These are phyloP conservation scores for Corella eumyota DNA, from an alignment of 23 tunicate genomes.

Conservation along the genomic window DNA sequence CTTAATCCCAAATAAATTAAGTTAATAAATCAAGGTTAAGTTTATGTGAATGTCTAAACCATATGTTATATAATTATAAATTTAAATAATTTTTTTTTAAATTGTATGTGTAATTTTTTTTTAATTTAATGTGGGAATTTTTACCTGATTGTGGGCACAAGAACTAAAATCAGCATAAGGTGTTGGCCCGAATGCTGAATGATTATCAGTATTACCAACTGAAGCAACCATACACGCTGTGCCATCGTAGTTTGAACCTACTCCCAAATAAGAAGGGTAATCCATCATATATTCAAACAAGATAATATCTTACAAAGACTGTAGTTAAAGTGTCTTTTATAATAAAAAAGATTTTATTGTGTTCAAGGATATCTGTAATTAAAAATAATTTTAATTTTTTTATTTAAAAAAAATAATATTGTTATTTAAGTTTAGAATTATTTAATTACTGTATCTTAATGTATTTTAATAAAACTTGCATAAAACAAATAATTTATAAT, in stretches of 20 bases:
- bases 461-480: too few relatives aligned
- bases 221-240: conserved; percentile 93
- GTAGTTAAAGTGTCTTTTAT: too few relatives aligned
- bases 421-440: too few relatives aligned
- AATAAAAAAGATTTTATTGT: not conserved
- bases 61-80: not conserved
- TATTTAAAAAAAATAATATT: not conserved
- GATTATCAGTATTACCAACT: conserved; percentile 42
- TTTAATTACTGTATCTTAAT: too few relatives aligned
- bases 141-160: conserved; percentile 83
- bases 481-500: too few relatives aligned
- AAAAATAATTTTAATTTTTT: not conserved
- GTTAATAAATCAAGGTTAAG: not conserved
- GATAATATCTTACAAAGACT: not conserved
- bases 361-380: not conserved
- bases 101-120: not conserved
- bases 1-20: not conserved
- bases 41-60: too few relatives aligned
- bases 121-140: not conserved
- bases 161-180: conserved; percentile 68
- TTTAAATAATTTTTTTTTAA: not conserved
- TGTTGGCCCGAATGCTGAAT: conserved; percentile 27
- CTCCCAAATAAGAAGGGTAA: conserved; percentile 77
- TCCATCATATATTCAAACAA: conserved; percentile 28
- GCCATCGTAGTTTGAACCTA: conserved; percentile 55